Conservation (phyloP, 2,797 vertebrate species). For the Pantherophis alleghaniensis region DNA sequence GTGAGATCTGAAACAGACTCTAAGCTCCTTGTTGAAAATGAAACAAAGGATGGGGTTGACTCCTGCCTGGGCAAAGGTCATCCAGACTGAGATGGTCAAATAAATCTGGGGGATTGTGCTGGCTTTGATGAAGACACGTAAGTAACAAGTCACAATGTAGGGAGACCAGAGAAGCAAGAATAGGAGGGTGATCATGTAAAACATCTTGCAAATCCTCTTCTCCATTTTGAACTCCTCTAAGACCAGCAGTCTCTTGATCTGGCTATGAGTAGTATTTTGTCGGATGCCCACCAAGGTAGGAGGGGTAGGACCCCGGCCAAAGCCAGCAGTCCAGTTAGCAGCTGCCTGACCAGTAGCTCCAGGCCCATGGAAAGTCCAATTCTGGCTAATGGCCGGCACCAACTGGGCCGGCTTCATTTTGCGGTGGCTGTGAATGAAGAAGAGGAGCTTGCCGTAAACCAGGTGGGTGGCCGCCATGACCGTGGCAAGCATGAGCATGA, state of each 20-base stretch:
- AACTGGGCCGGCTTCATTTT: slow-evolving; percentile 96
- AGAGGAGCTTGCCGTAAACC: slow-evolving; percentile 91
- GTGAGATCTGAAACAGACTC: slow-evolving; percentile 85
- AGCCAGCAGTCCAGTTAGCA: slow-evolving; percentile 96
- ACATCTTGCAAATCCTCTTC: slow-evolving; percentile 95
- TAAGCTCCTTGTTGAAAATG: slow-evolving; percentile 92
- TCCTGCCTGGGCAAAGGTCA: slow-evolving; percentile 93
- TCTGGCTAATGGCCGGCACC: slow-evolving; percentile 94
- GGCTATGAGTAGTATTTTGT: slow-evolving; percentile 80
- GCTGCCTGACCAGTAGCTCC: slow-evolving; percentile 95
- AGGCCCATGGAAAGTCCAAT: slow-evolving; percentile 96
- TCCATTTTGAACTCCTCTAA: slow-evolving; percentile 96
- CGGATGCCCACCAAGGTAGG: slow-evolving; percentile 93
- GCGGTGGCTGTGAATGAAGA: slow-evolving; percentile 94
- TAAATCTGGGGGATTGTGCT: slow-evolving; percentile 86
- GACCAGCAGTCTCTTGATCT: slow-evolving; percentile 88
- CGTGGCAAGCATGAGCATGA: slow-evolving; percentile 92
- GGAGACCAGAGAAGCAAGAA: slow-evolving; percentile 93
- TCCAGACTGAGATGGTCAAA: slow-evolving; percentile 91
- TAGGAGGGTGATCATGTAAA: slow-evolving; percentile 91
- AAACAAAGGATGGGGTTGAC: slow-evolving; percentile 94
- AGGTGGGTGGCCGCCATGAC: slow-evolving; percentile 90
- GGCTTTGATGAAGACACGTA: slow-evolving; percentile 86
- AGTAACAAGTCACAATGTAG: slow-evolving; percentile 90
- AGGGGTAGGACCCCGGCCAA: slow-evolving; percentile 91